phyloP scores from a whole-genome alignment of 2,888 invertebrate species.

The Seira ritae region DNA sequence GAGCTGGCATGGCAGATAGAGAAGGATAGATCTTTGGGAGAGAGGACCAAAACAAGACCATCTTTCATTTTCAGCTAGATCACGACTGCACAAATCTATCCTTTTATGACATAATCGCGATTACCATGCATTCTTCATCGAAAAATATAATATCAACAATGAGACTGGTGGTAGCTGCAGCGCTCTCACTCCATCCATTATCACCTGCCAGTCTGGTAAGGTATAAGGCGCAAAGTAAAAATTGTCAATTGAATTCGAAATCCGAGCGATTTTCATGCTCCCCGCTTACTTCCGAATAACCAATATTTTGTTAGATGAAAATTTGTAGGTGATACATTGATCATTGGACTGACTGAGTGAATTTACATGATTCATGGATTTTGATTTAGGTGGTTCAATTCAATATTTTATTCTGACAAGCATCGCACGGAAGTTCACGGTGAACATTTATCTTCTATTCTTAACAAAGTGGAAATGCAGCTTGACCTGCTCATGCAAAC shows the following conservation, averaged over 20 bases:
- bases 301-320: too few relatives aligned
- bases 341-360: too few relatives aligned
- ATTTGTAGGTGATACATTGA: too few relatives aligned
- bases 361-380: neutral
- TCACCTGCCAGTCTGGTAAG: neutral
- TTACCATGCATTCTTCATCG: neutral
- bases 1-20: neutral
- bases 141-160: neutral
- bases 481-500: too few relatives aligned
- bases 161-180: neutral
- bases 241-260: too few relatives aligned
- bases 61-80: neutral
- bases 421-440: neutral
- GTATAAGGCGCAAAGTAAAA: neutral
- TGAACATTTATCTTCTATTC: neutral
- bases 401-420: neutral
- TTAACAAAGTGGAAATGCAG: too few relatives aligned
- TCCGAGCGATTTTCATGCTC: too few relatives aligned
- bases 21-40: too few relatives aligned
- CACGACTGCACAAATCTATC: neutral
- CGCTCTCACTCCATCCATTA: neutral
- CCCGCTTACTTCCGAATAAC: too few relatives aligned
- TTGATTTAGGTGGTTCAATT: too few relatives aligned
- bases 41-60: neutral
- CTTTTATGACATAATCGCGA: neutral